phyloP scores from a whole-genome alignment of 2,888 invertebrate genomes.

The Tyria jacobaeae region DNA sequence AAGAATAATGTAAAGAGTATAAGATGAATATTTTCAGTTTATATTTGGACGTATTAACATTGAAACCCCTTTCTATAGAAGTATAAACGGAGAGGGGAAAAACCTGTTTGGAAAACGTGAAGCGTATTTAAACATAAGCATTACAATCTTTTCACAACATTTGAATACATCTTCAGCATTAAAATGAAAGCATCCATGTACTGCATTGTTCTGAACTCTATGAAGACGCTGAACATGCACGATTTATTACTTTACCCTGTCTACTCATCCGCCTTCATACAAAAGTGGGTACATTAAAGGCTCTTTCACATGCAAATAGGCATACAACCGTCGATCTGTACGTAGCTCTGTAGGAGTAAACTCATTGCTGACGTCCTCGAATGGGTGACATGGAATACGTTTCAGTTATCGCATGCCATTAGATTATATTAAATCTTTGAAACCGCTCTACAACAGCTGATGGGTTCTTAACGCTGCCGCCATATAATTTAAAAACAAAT shows the following conservation, averaged over 20 bases:
- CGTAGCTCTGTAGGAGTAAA: constrained; percentile 9
- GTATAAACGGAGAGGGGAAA: too few species aligned
- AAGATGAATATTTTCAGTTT: too few species aligned
- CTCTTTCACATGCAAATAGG: constrained; percentile 77
- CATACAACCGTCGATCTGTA: constrained; percentile 47
- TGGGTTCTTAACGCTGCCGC: not conserved
- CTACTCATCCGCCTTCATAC: constrained; percentile 57
- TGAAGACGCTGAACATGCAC: constrained; percentile 48
- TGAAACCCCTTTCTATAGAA: too few species aligned
- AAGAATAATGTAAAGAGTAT: too few species aligned
- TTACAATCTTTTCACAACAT: constrained; percentile 4
- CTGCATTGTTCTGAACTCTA: constrained; percentile 37
- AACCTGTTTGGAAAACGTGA: not conserved
- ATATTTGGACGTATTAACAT: too few species aligned
- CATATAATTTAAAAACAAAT: too few species aligned
- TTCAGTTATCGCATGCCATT: constrained; percentile 77
- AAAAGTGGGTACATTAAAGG: constrained; percentile 57
- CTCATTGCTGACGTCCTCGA: constrained; percentile 40
- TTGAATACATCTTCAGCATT: constrained; percentile 15
- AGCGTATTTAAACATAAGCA: not conserved
- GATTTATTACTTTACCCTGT: constrained; percentile 56
- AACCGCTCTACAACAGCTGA: not conserved
- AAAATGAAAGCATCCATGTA: constrained; percentile 10
- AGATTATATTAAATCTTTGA: constrained; percentile 64
- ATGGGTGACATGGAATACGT: constrained; percentile 72